Evolutionary conservation across 2,113 vertebrate species (phyloP), one percentile per base, ranked within the genome.

Genomic region (Artemisiospiza belli): DNA sequence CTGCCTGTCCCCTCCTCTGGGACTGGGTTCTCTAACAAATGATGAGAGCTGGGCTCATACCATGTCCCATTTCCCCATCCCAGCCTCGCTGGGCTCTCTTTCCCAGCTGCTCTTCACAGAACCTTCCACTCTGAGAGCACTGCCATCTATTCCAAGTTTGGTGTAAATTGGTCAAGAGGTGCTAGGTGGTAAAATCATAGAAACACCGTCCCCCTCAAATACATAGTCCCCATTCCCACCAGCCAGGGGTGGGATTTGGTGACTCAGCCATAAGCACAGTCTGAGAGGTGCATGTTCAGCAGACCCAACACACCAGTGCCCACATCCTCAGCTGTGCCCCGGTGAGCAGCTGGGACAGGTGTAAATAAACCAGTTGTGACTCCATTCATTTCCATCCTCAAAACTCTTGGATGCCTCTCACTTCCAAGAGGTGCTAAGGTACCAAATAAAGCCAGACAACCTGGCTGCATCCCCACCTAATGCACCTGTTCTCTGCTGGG

Each of bases 191-290:
- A 89, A 72, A 66, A 21, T 4, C 35, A 70, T 35, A 49, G 31
- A 47, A 28, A 23, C 17, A 37, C 5, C 2, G 0, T 13, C 21
- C 12, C 14, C 23, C 54, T 7, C 23, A 39, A 8, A 5, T 59
- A 61, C 61, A 11, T 5, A 78, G 43, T 12, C 7, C 33, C 11
- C 33, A 44, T 37, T 87, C 22, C 41, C 22, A 52, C 8, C 44
- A 68, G 47, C 14, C 35, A 17, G 22, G 7, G 27, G 33, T 25
- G 54, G 43, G 30, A 70, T 59, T 24, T 24, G 43, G 39, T 35
- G 47, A 21, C 33, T 62, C 16, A 24, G 68, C 20, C 46, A 4
- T 1, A 33, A 37, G 68, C 39, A 20, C 0, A 10, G 24, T 35
- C 66, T 59, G 68, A 69, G 59, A 66, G 47, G 7, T 31, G 51